These are phyloP conservation scores for Callyntrura guangdongensis DNA, from an alignment of 2,888 invertebrate species.

Conservation along the genomic window DNA sequence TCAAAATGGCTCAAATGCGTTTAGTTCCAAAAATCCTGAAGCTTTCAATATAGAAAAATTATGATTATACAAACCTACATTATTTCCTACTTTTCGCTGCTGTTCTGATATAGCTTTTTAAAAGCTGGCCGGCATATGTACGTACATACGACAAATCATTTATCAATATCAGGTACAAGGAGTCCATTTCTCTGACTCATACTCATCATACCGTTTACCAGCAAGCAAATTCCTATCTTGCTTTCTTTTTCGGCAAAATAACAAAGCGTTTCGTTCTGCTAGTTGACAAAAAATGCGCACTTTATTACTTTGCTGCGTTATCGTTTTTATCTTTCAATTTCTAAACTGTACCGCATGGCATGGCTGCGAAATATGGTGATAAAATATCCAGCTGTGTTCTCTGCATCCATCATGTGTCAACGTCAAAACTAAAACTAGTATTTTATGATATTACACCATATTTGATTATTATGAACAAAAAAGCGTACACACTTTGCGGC, in stretches of 20 bases:
- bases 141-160: neutral
- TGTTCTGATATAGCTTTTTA: no score
- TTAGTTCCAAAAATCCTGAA: no score
- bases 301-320: constrained; percentile 5
- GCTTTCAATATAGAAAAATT: no score
- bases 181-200: constrained; percentile 13
- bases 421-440: neutral
- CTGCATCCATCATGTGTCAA: constrained; percentile 41
- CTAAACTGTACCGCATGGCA: neutral
- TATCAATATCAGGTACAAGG: neutral
- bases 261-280: neutral
- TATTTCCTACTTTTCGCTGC: no score
- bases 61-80: no score
- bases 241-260: constrained; percentile 29
- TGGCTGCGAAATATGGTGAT: constrained; percentile 1
- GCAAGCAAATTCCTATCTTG: neutral
- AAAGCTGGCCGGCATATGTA: no score
- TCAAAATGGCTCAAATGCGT: no score
- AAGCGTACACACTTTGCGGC: neutral
- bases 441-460: constrained; percentile 25
- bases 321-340: constrained; percentile 11
- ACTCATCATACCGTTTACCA: neutral
- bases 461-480: no score
- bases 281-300: constrained; percentile 35
- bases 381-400: constrained; percentile 39